Evolutionary conservation across 1,140 invertebrate genomes (phyloP), one percentile per base, ranked within the genome.

Genomic region (Monochamus saltuarius): DNA sequence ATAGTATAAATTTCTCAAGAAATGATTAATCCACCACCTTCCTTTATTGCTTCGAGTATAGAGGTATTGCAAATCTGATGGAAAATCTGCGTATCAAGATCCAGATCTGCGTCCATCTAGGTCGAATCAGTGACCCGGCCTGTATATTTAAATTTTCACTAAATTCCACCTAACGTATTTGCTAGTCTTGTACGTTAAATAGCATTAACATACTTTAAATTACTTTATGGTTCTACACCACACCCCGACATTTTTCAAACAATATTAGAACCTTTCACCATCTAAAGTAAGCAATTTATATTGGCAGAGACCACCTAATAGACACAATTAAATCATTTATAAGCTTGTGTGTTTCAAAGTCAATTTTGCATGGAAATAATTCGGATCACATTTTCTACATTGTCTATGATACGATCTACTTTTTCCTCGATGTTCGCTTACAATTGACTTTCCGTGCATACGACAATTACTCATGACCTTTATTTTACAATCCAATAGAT

Each of bases 221-320:
- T 22, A 22, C 29, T 47, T 47, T 47, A 47, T 47, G 45, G n/a
- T 47, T 22, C n/a, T 47, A 47, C 19, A 14, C 17, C 17, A 17
- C 45, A 47, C 45, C 45, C 45, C 17, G 29, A 29, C 45, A 47
- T 29, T 47, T 47, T 17, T n/a, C 29, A 47, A 16, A 22, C 17
- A 29, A 47, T 47, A 19, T 47, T 17, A 17, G 29, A 47, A 47
- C 45, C 45, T 47, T 47, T 47, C 45, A 47, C 45, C 45, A 19
- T 8, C 45, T 19, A 22, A 47, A 47, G 16, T 47, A 47, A 47
- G 45, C 45, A 47, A 47, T 47, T 47, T 47, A 47, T 47, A 47
- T 47, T 47, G 45, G 3, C 17, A 29, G 29, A 47, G 45, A 47
- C 13, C 45, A 19, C 29, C 17, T 29, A 47, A 47, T 6, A 29